phyloP scores from a whole-genome alignment of 1,140 invertebrate species.

The Lerema accius region DNA sequence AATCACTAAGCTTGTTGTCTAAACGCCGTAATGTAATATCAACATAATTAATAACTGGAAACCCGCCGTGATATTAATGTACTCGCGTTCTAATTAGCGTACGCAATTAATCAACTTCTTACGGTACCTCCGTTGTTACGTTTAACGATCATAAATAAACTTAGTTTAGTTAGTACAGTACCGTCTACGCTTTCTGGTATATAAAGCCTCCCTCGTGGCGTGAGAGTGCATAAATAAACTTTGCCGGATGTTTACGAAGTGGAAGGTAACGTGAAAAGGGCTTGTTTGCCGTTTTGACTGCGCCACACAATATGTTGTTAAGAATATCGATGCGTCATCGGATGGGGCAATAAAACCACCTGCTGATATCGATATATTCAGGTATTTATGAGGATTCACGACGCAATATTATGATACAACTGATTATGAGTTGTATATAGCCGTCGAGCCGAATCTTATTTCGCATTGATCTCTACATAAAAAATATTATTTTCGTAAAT shows the following conservation, averaged over 20 bases:
- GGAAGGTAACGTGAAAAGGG: slow-evolving; percentile 11
- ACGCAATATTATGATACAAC: no score
- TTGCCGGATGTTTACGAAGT: slow-evolving; percentile 10
- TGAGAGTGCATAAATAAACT: slow-evolving; percentile 16
- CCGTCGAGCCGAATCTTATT: no score
- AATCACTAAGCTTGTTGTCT: neutral
- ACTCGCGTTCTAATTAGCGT: no score
- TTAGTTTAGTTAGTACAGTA: slow-evolving; percentile 15
- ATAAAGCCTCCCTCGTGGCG: neutral
- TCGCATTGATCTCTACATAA: no score
- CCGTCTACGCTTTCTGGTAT: neutral
- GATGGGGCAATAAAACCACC: slow-evolving; percentile 43
- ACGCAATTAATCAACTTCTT: slow-evolving; percentile 17
- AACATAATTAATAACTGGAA: no score
- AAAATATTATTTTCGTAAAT: no score
- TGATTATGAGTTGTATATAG: no score
- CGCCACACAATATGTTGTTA: no score
- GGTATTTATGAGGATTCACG: slow-evolving; percentile 5
- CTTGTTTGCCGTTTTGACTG: slow-evolving; percentile 9
- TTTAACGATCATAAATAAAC: slow-evolving; percentile 17
- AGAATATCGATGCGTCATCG: slow-evolving; percentile 47
- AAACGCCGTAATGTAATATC: no score
- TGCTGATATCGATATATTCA: slow-evolving; percentile 32
- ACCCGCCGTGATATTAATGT: no score
- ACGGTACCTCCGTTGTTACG: neutral